Evolutionary conservation across 2,797 vertebrate species (phyloP).

Genomic region (Loriculus beryllinus): DNA sequence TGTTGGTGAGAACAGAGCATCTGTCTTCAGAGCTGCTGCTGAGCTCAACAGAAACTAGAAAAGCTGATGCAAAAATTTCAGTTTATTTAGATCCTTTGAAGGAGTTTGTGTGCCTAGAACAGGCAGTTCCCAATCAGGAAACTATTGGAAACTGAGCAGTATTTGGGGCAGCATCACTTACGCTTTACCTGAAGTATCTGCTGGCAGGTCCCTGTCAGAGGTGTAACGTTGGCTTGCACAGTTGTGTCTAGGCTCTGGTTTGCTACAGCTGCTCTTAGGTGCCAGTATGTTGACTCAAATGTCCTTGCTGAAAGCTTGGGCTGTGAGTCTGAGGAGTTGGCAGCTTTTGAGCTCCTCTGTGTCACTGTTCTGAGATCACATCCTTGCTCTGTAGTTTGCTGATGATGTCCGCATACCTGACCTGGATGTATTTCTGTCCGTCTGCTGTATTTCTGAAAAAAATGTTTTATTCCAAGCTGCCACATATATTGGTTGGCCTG

Average conservation of each 20-base stretch:
- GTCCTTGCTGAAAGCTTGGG: neutral
- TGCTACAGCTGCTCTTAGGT: neutral
- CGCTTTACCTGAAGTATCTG: accelerated
- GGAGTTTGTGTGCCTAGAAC: neutral
- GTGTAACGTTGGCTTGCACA: accelerated
- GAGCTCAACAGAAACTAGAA: neutral
- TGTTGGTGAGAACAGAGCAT: neutral
- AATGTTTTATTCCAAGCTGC: neutral
- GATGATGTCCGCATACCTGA: neutral
- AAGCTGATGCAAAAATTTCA: neutral
- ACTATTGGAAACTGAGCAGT: neutral
- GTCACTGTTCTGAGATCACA: neutral
- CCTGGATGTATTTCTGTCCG: neutral
- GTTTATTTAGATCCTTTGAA: neutral
- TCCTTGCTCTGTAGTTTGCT: neutral
- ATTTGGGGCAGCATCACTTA: neutral
- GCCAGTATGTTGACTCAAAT: neutral
- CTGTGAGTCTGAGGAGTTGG: neutral
- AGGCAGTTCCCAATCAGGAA: accelerated
- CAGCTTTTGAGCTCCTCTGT: neutral
- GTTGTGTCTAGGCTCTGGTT: neutral
- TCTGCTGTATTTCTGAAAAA: neutral
- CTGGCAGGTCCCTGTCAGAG: neutral
- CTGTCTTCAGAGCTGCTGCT: neutral
- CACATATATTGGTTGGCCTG: neutral